A percentile compares a stretch with the other conserved stretches of the same genome.
These are phyloP conservation scores for Euleptes europaea DNA, from an alignment of 2,113 vertebrate genomes.

Conservation along the genomic window DNA sequence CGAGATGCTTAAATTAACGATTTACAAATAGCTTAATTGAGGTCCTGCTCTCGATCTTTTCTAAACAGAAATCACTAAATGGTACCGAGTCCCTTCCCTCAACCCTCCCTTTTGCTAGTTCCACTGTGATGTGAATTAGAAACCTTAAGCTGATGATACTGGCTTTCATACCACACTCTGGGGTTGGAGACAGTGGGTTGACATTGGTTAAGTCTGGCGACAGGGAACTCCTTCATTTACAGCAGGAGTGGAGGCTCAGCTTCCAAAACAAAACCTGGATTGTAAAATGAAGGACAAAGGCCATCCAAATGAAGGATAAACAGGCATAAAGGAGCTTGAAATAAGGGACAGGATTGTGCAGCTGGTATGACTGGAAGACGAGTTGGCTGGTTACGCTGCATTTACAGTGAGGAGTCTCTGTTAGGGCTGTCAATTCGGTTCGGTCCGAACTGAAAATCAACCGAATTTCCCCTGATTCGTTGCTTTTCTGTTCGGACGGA, in stretches of 20 bases:
- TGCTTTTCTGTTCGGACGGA: no score
- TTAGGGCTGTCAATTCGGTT: no score
- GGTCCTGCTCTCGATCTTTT: constrained; percentile 44
- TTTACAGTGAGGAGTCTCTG: no score
- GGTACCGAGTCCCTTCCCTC: constrained; percentile 25
- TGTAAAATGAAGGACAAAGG: background rate
- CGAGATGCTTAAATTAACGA: constrained; percentile 66
- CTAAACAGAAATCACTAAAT: constrained; percentile 41
- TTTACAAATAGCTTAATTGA: constrained; percentile 67
- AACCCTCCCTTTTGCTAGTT: background rate
- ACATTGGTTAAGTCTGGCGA: background rate
- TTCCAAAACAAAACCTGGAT: fast-evolving
- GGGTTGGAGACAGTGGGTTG: background rate
- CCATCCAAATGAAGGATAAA: background rate
- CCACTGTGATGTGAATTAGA: constrained; percentile 32
- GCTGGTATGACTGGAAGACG: fast-evolving
- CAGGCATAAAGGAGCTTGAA: background rate
- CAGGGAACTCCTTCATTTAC: background rate
- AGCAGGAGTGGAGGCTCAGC: background rate
- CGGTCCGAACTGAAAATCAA: no score
- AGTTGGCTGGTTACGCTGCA: background rate
- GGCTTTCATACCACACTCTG: background rate
- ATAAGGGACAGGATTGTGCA: background rate
- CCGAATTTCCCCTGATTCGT: no score
- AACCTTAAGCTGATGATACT: background rate